These are phyloP conservation scores for Conops quadrifasciatus DNA, from an alignment of 2,888 invertebrate genomes.

Conservation along the genomic window DNA sequence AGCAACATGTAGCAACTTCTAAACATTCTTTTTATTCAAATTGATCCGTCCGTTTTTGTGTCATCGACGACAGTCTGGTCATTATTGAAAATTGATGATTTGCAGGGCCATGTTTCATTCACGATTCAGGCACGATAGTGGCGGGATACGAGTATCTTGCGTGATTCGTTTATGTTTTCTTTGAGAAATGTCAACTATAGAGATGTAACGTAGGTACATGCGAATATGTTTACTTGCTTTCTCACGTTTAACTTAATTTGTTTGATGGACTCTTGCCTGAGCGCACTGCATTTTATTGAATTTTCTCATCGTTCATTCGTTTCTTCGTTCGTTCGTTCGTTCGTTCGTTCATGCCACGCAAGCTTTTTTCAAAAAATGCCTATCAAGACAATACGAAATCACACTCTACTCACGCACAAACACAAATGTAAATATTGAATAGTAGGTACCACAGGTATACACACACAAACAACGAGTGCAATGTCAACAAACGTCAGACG, in stretches of 20 bases:
- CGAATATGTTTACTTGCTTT: not conserved
- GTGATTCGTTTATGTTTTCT: no score
- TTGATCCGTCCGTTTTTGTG: no score
- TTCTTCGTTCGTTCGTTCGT: not conserved
- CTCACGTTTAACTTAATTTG: slow-evolving; percentile 26
- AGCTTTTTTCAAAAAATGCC: slow-evolving; percentile 8
- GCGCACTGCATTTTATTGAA: no score
- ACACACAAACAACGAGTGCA: not conserved
- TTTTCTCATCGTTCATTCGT: not conserved
- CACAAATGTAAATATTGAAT: slow-evolving; percentile 13
- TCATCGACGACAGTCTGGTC: no score
- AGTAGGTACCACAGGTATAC: not conserved
- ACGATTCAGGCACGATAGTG: not conserved
- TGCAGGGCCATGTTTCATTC: no score
- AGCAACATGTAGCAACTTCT: no score
- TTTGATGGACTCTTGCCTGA: slow-evolving; percentile 21
- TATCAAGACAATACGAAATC: slow-evolving; percentile 12
- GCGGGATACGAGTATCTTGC: no score
- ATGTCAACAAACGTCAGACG: slow-evolving; percentile 18
- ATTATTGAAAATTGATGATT: no score
- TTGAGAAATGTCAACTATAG: no score
- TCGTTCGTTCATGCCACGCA: not conserved
- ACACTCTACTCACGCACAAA: not conserved
- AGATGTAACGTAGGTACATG: no score
- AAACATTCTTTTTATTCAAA: no score